Evolutionary conservation across 1,140 invertebrate species (phyloP).

Genomic region (Ganaspis sp.): DNA sequence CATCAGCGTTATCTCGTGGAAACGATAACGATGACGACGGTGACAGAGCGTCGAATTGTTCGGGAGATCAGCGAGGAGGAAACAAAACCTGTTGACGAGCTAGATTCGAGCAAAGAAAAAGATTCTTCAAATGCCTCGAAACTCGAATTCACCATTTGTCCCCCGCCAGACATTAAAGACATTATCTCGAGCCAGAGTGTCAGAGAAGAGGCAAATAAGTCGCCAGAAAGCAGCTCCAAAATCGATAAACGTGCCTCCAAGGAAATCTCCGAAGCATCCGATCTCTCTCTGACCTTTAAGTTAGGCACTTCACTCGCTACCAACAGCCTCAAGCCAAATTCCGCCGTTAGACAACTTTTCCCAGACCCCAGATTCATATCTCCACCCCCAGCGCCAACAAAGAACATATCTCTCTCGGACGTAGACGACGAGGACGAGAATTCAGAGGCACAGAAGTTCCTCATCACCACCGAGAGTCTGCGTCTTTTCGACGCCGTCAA

Average conservation of each 20-base stretch:
- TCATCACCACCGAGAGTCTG: conserved; percentile 81
- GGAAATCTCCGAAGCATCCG: conserved; percentile 70
- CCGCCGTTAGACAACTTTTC: conserved; percentile 85
- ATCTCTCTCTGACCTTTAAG: conserved; percentile 79
- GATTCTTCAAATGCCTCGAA: conserved; percentile 44
- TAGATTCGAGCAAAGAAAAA: conserved; percentile 49
- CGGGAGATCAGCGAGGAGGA: conserved; percentile 75
- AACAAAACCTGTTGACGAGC: conserved; percentile 51
- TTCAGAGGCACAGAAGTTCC: conserved; percentile 73
- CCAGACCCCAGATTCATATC: conserved; percentile 79
- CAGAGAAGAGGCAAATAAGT: conserved; percentile 13
- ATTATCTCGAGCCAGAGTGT: background rate
- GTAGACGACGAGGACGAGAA: conserved; percentile 62
- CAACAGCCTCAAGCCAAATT: conserved; percentile 82
- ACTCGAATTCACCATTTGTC: background rate
- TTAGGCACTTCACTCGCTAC: conserved; percentile 78
- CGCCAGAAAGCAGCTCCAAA: conserved; percentile 35
- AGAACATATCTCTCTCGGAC: conserved; percentile 41
- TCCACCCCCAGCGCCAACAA: conserved; percentile 77
- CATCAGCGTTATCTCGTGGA: conserved; percentile 82
- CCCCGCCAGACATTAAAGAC: conserved; percentile 34
- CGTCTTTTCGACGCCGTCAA: conserved; percentile 82
- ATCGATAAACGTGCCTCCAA: conserved; percentile 43
- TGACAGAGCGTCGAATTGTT: conserved; percentile 80
- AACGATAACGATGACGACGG: conserved; percentile 83